Conservation (phyloP, 2,113 vertebrate species). For the Microtus ochrogaster region DNA sequence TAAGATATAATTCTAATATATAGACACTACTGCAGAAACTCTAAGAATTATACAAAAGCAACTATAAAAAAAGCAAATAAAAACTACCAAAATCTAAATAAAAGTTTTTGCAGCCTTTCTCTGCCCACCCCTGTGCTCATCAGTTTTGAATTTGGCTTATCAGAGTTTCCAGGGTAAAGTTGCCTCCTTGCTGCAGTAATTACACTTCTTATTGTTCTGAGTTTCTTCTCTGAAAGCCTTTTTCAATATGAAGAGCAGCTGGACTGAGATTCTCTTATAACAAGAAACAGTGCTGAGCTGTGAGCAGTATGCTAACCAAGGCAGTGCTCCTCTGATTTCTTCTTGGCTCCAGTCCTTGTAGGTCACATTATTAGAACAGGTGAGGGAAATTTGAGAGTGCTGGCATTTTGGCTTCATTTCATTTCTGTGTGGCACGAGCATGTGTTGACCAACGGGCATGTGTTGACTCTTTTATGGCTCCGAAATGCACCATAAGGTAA, state of each 20-base stretch:
- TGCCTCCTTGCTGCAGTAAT: neutral
- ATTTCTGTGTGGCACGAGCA: neutral
- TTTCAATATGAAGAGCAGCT: slow-evolving; percentile 60
- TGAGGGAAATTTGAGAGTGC: neutral
- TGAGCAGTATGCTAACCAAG: neutral
- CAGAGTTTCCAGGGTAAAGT: neutral
- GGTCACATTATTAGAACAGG: slow-evolving; percentile 41
- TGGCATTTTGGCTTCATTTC: neutral
- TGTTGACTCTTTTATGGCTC: neutral
- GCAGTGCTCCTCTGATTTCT: neutral
- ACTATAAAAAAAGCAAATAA: neutral
- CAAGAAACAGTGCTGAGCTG: slow-evolving; percentile 17
- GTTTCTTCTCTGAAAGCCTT: neutral
- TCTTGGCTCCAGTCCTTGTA: slow-evolving; percentile 25
- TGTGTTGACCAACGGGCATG: neutral
- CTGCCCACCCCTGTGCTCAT: neutral
- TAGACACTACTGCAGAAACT: slow-evolving; percentile 47
- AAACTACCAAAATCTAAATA: neutral
- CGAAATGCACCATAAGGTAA: neutral
- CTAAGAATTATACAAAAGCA: slow-evolving; percentile 63
- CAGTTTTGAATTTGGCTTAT: neutral
- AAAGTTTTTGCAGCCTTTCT: neutral
- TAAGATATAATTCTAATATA: slow-evolving; percentile 42
- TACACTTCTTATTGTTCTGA: neutral
- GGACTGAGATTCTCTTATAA: slow-evolving; percentile 56